phyloP scores from a whole-genome alignment of 1,140 invertebrate species.

The Drosophila leontia region DNA sequence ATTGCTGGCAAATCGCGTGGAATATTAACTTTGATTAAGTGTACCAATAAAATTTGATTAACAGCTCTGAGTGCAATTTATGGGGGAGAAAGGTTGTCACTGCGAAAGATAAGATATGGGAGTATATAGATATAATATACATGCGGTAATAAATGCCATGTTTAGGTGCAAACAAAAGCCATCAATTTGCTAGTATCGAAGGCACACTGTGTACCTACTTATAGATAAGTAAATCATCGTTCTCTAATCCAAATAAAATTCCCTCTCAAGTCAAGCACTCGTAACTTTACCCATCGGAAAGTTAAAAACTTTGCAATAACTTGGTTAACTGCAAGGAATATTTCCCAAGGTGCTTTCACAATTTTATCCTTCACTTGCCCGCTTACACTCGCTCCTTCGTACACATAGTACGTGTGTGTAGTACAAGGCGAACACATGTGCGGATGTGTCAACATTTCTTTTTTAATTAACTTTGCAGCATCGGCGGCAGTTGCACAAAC shows the following conservation, averaged over 20 bases:
- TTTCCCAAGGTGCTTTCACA: conserved; percentile 38
- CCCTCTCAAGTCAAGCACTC: conserved; percentile 10
- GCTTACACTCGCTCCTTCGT: background rate
- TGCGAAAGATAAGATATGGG: conserved; percentile 15
- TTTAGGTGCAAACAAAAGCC: background rate
- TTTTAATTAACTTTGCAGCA: conserved; percentile 80
- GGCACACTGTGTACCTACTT: background rate
- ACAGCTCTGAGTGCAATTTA: conserved; percentile 4
- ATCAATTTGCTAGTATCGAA: background rate
- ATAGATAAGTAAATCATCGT: conserved; percentile 25
- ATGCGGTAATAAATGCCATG: background rate
- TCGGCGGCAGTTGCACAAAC: conserved; percentile 67
- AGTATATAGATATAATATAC: background rate
- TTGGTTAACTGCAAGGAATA: conserved; percentile 33
- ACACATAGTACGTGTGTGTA: background rate
- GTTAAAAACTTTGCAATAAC: conserved; percentile 29
- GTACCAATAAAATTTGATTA: conserved; percentile 23
- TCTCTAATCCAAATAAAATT: conserved; percentile 43
- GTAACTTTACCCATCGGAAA: conserved; percentile 26
- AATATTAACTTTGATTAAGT: conserved; percentile 37
- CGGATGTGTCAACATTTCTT: conserved; percentile 57
- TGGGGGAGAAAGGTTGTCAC: background rate
- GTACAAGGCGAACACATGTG: conserved; percentile 16
- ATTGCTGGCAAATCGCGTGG: conserved; percentile 5
- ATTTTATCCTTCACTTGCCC: conserved; percentile 26